phyloP scores from a whole-genome alignment of 2,113 vertebrate species.

The Aptenodytes forsteri region DNA sequence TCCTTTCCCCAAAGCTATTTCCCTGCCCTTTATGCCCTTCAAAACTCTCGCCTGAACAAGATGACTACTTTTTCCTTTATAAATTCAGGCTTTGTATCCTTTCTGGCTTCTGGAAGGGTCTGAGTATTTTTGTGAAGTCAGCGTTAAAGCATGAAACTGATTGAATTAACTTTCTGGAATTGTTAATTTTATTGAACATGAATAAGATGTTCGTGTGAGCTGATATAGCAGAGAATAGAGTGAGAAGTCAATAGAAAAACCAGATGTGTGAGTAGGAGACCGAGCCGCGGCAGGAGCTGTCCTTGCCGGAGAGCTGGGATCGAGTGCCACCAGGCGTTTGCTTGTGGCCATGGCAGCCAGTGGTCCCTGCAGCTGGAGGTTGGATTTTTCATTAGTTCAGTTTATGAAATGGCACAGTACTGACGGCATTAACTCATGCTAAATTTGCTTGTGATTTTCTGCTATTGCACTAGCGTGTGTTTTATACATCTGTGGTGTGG shows the following conservation, averaged over 20 bases:
- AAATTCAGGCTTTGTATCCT: background rate
- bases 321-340: conserved; percentile 5
- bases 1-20: background rate
- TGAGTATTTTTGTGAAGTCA: background rate
- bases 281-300: background rate
- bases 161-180: rapidly evolving
- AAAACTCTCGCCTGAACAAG: background rate
- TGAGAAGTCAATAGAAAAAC: rapidly evolving
- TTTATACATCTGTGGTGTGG: rapidly evolving
- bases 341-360: background rate
- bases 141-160: rapidly evolving
- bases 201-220: rapidly evolving
- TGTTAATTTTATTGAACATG: rapidly evolving
- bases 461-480: rapidly evolving
- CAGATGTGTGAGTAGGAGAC: rapidly evolving
- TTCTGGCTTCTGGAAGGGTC: background rate
- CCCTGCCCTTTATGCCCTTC: background rate
- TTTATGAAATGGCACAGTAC: rapidly evolving
- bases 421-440: rapidly evolving
- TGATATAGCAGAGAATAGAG: rapidly evolving
- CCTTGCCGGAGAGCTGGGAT: background rate
- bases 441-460: rapidly evolving
- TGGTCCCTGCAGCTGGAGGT: background rate
- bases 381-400: rapidly evolving
- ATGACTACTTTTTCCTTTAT: background rate